These are phyloP conservation scores for Drosophila nr. perissopoda DNA, from an alignment of 2,888 invertebrate species.

Conservation along the genomic window DNA sequence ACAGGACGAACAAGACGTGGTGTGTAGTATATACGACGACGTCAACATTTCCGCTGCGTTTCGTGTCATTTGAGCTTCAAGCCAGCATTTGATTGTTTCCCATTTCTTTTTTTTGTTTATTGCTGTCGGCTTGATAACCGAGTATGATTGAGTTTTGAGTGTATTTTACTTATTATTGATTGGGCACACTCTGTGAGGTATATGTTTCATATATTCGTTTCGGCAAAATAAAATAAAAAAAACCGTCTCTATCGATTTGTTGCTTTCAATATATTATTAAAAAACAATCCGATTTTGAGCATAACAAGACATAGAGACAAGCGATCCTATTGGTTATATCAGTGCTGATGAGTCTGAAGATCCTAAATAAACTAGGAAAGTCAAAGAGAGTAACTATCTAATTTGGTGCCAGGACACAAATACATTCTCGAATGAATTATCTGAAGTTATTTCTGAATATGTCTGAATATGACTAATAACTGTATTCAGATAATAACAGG, in stretches of 20 bases:
- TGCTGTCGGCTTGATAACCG: conserved; percentile 1
- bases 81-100: conserved; percentile 34
- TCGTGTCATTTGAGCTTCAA: conserved; percentile 29
- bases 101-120: not conserved
- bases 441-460: not conserved
- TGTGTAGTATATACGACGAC: conserved; percentile 10
- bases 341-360: not conserved
- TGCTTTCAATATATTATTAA: not conserved
- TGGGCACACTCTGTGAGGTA: not conserved
- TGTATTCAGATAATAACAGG: not conserved
- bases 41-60: conserved; percentile 23
- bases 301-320: too few relatives aligned
- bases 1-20: not conserved
- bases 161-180: conserved; percentile 16
- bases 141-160: conserved; percentile 8
- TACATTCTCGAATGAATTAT: not conserved
- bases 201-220: not conserved
- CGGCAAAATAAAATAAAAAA: not conserved
- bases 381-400: not conserved
- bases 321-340: too few relatives aligned
- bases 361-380: not conserved
- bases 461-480: not conserved
- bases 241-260: rapidly evolving
- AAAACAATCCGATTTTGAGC: not conserved
- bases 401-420: not conserved